Evolutionary conservation across 2,888 invertebrate genomes (phyloP), one percentile per base, ranked within the genome.

Genomic region (Drosophila formosana): DNA sequence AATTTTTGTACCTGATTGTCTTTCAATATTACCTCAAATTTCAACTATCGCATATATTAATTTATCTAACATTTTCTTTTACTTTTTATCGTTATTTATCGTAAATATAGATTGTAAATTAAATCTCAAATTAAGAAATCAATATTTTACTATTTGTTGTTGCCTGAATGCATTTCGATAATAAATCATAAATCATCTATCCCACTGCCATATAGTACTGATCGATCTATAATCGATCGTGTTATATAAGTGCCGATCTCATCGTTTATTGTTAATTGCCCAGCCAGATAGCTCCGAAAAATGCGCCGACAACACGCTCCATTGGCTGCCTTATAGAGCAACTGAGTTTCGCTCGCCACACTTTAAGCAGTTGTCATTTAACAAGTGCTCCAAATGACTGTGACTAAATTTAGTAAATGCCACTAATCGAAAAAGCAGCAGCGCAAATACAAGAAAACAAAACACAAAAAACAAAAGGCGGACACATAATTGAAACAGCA

Each of bases 401-500:
- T 56, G 70, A 75, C 46, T 74, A 62, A 66, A 50, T 56, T 74
- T 66, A 57, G 74, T 74, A 61, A 69, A 65, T 74, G 74, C 49
- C 58, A 60, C 47, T 57, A 63, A 72, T 7, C 47, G 50, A 52
- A 52, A 25, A 26, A 39, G 39, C 39, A 13, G n/a, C 13, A 9
- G 25, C 23, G 1, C 11, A 51, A 37, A 28, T 30, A 49, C 37
- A 53, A 39, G 9, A 52, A 64, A 45, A 50, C 39, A 28, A 6
- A 46, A 30, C 28, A 11, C 37, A 63, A 63, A 28, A 46, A 50
- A 71, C 45, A 47, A 39, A 46, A 63, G 58, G 32, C 49, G 45
- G 43, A 3, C n/a, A 52, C 49, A 39, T 68, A 73, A 72, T 73
- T 77, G 73, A 77, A 77, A 73, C 62, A 64, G 34, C 67, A 61